Base-by-base conservation (phyloP, 2,113 vertebrate species). In the Echinops telfairi region DNA sequence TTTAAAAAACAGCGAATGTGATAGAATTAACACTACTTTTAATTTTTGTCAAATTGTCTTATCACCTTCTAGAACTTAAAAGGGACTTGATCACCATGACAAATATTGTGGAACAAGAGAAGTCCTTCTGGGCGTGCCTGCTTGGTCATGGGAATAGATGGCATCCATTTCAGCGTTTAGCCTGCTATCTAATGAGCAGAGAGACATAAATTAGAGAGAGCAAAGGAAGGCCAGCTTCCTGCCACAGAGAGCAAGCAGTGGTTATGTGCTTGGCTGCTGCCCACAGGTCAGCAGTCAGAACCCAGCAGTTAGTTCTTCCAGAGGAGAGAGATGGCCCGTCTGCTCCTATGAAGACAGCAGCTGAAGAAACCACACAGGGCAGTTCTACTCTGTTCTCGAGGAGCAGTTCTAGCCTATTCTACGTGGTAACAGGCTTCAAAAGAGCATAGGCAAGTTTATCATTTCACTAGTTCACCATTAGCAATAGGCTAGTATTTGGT, bases 161-260 rank as follows among this genome's bases (percentile, higher is more conserved):
- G 68, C 62, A 68, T 87, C 76, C 25, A 33, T 33, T 85, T 97
- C 91, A 91, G 57, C 70, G 84, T 91, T 94, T 89, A 87, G 33
- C 70, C 97, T 96, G 89, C 93, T 60, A 92, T 91, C 79, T 79
- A 86, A 86, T 73, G 6, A 94, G 81, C 27, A 93, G 38, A 33
- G 93, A 82, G 75, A 78, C 9, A 84, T 58, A 91, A 88, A 43
- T 88, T 79, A 36, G 83, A 82, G 91, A 92, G 38, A 71, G 15
- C 84, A 92, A 64, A 81, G 10, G 38, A 88, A 91, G 14, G 47
- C 76, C 68, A 40, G 20, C 57, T 85, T 89, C 43, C 64, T 14
- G 57, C 9, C 85, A 33, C 17, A 71, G n/a, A 73, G n/a, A 73
- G 71, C n/a, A 36, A 27, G 7, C 20, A 33, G 16, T 71, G 16